Conservation (phyloP, 2,113 vertebrate species). For the Brachirus orientalis region DNA sequence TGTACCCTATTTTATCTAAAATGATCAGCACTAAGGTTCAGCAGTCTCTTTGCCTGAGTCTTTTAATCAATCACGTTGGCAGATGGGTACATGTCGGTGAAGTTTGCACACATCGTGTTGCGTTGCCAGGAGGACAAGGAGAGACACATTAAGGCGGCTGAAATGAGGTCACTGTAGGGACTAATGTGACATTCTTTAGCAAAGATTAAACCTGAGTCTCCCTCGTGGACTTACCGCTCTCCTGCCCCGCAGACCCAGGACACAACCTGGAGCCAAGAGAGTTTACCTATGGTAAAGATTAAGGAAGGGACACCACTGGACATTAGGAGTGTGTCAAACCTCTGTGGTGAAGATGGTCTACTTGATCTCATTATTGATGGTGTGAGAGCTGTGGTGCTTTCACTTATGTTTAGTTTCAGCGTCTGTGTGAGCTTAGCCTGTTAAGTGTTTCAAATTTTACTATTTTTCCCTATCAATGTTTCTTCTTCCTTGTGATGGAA, state of each 20-base stretch:
- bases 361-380: constrained; percentile 27
- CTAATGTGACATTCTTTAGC: constrained; percentile 38
- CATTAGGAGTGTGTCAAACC: not conserved
- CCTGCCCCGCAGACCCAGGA: constrained; percentile 35
- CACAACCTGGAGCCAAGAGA: constrained; percentile 33
- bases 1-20: too few relatives aligned
- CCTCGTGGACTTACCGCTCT: constrained; percentile 10
- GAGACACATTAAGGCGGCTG: constrained; percentile 19
- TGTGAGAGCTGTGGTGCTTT: not conserved
- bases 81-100: not conserved
- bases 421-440: not conserved
- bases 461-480: not conserved
- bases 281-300: constrained; percentile 34
- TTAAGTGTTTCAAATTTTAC: not conserved
- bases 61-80: not conserved
- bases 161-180: constrained; percentile 27
- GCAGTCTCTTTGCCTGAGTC: too few relatives aligned
- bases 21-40: too few relatives aligned
- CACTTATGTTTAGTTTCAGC: not conserved
- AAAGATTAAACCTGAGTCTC: constrained; percentile 56
- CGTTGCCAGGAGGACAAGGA: constrained; percentile 8
- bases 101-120: not conserved
- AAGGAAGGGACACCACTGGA: constrained; percentile 11
- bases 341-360: constrained; percentile 23
- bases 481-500: not conserved